These are phyloP conservation scores for Chiroxiphia lanceolata DNA, from an alignment of 2,797 vertebrate genomes.

Conservation along the genomic window DNA sequence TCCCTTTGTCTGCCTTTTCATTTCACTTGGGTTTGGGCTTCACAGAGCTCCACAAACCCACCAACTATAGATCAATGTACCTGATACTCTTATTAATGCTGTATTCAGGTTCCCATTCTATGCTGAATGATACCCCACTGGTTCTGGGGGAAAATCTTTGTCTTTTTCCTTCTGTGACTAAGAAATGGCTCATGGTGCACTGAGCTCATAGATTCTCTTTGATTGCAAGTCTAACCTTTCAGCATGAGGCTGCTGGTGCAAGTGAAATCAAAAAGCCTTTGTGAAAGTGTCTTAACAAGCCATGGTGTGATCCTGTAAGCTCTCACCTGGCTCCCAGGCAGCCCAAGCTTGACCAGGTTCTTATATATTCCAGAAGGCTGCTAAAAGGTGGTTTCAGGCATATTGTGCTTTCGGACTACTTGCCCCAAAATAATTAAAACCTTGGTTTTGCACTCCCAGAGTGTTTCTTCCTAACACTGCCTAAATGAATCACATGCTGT, in stretches of 20 bases:
- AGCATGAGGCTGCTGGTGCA: background rate
- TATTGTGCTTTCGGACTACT: background rate
- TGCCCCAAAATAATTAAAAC: background rate
- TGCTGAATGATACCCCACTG: background rate
- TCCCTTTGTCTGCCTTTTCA: slow-evolving; percentile 12
- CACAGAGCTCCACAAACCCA: background rate
- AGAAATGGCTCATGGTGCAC: slow-evolving; percentile 6
- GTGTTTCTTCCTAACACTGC: background rate
- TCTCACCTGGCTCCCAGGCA: background rate
- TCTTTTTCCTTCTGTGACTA: slow-evolving; percentile 7
- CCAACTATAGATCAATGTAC: background rate
- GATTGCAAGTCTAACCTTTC: slow-evolving; percentile 8
- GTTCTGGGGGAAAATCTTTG: slow-evolving; percentile 6
- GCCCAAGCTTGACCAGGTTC: background rate
- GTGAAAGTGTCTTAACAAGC: slow-evolving; percentile 15
- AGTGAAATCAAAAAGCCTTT: slow-evolving; percentile 43
- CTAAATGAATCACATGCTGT: background rate
- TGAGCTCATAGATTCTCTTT: slow-evolving; percentile 13
- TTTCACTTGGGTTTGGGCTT: slow-evolving; percentile 4
- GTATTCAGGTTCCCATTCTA: background rate
- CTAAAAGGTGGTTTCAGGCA: background rate
- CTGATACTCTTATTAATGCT: background rate
- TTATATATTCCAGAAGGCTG: background rate
- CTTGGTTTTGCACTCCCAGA: background rate
- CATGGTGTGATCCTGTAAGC: background rate